A percentile compares a stretch with the other conserved stretches of the same genome.
Conservation (phyloP, 2,888 invertebrate genomes). For the Folsomia candida region DNA sequence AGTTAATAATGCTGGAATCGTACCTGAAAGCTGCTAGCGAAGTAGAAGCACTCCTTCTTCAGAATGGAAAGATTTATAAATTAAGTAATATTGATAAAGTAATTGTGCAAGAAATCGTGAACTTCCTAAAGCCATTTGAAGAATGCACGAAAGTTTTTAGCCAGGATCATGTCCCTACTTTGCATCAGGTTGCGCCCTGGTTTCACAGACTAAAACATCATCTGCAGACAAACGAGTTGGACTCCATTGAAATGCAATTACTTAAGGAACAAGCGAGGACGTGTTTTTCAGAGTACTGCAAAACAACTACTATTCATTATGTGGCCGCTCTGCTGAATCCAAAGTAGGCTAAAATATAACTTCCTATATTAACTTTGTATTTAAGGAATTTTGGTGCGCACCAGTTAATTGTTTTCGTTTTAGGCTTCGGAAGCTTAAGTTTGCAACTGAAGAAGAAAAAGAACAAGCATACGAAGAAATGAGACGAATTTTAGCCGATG, state of each 20-base stretch:
- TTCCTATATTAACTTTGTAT: no score
- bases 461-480: no score
- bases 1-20: conserved; percentile 20
- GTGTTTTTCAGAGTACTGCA: conserved; percentile 14
- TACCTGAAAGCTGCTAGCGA: background rate
- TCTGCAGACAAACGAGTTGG: background rate
- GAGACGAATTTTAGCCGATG: no score
- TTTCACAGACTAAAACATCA: background rate
- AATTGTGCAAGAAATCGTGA: background rate
- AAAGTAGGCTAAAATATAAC: no score
- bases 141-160: no score
- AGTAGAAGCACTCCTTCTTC: conserved; percentile 9
- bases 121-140: conserved; percentile 12
- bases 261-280: conserved; percentile 7
- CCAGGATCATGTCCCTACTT: conserved; percentile 10
- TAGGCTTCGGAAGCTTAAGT: no score
- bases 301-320: conserved; percentile 8
- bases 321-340: conserved; percentile 16
- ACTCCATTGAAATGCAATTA: background rate
- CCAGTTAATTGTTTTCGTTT: no score
- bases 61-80: conserved; percentile 1
- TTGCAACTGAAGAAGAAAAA: no score
- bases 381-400: no score
- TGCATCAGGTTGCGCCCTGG: conserved; percentile 5
- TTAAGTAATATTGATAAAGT: background rate